Evolutionary conservation across 2,113 vertebrate genomes (phyloP), one percentile per base, ranked within the genome.

Genomic region (Rhea americana): DNA sequence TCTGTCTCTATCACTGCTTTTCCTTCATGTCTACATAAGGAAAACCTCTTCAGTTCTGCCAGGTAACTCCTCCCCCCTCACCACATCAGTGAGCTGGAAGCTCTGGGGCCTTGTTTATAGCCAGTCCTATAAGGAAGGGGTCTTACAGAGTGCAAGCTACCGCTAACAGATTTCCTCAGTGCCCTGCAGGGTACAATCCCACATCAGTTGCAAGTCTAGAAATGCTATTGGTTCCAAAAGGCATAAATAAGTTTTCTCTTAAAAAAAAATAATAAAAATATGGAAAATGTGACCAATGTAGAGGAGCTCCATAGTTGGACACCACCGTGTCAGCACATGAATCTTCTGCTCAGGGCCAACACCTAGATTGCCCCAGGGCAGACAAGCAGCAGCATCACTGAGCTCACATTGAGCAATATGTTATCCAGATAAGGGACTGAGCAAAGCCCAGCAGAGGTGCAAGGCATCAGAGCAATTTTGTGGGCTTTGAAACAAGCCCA

Each of bases 401-500:
- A 35, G 19, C 48, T 37, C 53, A 50, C 1, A 0, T 3, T 15
- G 25, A 56, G 28, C 0, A 0, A 24, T 41, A 0, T 3, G 22
- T 71, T 45, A 62, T 35, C 66, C 12, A 5, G 9, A 17, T 10
- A 43, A 74, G 3, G 41, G 26, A 32, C 2, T 48, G 51, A 43
- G 32, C 35, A 87, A 84, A 96, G 56, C 56, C 39, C 70, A 89
- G 35, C 1, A 1, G 81, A 86, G n/a, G 25, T 21, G 25, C 3
- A 1, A 80, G 19, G 77, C 68, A 22, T 55, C 9, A 30, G 9
- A 10, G 17, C 5, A 43, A 41, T 35, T 32, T 67, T 35, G 56
- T 35, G 61, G 7, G 37, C 55, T 63, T 56, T 14, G 59, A 68
- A 72, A 63, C 35, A 55, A 30, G n/a, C n/a, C 56, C 74, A 43